Evolutionary conservation across 30 jellyfish, hydroid and myxozoan species (phyloP).

Genomic region (Mastigias papua): DNA sequence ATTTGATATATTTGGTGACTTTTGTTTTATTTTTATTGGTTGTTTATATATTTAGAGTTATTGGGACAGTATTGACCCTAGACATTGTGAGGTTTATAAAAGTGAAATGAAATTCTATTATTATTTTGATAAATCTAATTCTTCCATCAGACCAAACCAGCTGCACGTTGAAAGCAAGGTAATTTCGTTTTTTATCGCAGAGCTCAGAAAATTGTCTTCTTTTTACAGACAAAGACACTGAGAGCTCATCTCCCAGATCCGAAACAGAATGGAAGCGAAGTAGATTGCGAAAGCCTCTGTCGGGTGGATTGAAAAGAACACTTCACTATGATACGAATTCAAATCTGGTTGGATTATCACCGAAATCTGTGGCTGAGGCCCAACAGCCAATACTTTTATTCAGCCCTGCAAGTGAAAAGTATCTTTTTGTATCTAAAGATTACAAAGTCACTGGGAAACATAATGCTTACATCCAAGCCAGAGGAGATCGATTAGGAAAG

Average conservation of each 20-base stretch:
- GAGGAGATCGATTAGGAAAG: constrained; percentile 28
- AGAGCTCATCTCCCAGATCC: not conserved
- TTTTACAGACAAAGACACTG: not conserved
- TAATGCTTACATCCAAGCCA: constrained; percentile 36
- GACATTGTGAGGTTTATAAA: too few relatives aligned
- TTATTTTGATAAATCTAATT: too few relatives aligned
- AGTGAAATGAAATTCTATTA: too few relatives aligned
- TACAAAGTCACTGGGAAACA: constrained; percentile 30
- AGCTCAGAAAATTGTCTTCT: not conserved
- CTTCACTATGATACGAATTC: constrained; percentile 29
- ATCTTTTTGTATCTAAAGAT: constrained; percentile 37
- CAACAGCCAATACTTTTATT: constrained; percentile 27
- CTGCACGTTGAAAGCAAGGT: not conserved
- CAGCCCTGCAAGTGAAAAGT: constrained; percentile 32
- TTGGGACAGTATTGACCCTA: too few relatives aligned
- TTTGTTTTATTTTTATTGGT: too few relatives aligned
- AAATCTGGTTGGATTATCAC: constrained; percentile 24
- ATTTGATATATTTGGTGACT: too few relatives aligned
- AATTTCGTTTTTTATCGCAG: not conserved
- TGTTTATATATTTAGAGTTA: too few relatives aligned
- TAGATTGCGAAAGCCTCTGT: not conserved
- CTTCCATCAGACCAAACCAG: too few relatives aligned
- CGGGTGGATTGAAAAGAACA: constrained; percentile 9
- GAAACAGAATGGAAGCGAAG: not conserved
- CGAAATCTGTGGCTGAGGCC: constrained; percentile 31